Evolutionary conservation across 1,140 invertebrate species (phyloP).

Genomic region (Penaeus vannamei): DNA sequence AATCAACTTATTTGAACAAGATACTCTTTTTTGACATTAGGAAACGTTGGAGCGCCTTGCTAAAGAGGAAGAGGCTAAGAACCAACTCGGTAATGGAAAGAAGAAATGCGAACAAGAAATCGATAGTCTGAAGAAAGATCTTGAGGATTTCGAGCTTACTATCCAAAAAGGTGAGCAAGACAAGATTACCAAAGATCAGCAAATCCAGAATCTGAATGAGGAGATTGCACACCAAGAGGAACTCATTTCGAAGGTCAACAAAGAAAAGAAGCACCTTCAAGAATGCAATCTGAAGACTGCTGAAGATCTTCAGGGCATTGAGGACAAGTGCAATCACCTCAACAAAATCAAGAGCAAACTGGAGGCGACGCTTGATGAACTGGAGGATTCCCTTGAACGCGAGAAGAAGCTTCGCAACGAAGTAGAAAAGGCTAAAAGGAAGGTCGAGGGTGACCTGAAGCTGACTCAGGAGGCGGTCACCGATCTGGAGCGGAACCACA

Average conservation of each 20-base stretch:
- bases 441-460: no score
- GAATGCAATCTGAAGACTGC: constrained; percentile 76
- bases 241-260: constrained; percentile 77
- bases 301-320: constrained; percentile 70
- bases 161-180: constrained; percentile 84
- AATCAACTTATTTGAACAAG: no score
- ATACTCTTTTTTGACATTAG: constrained; percentile 73
- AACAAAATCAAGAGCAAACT: no score
- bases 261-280: constrained; percentile 77
- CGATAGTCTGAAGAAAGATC: constrained; percentile 93
- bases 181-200: no score
- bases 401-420: no score
- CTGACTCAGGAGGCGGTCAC: no score
- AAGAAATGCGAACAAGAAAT: constrained; percentile 97
- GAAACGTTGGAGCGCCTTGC: constrained; percentile 95
- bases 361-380: no score
- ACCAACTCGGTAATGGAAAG: constrained; percentile 74
- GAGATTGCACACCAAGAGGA: no score
- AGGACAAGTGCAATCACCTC: constrained; percentile 62
- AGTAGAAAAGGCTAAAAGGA: no score
- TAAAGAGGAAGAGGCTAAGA: constrained; percentile 95
- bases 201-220: no score
- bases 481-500: constrained; percentile 75
- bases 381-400: no score
- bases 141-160: constrained; percentile 93